Conservation (phyloP, 2,797 vertebrate genomes). For the Phaenicophaeus curvirostris region DNA sequence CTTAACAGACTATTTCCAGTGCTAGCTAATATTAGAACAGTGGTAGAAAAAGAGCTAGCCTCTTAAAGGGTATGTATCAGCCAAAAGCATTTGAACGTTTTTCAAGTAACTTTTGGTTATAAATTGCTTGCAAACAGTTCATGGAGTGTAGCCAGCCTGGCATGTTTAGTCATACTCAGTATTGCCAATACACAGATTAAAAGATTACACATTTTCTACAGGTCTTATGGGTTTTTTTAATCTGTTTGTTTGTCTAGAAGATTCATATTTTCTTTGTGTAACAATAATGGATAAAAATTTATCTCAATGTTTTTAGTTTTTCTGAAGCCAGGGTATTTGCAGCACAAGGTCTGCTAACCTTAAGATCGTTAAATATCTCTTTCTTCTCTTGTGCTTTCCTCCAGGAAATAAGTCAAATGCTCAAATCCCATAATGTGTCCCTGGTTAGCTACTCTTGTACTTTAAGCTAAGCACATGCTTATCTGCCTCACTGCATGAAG, state of each 20-base stretch:
- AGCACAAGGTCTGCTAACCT: neutral
- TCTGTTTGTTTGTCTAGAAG: neutral
- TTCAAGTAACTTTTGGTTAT: neutral
- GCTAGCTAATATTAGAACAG: neutral
- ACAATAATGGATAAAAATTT: neutral
- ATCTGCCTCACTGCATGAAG: neutral
- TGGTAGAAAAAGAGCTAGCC: neutral
- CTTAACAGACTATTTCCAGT: neutral
- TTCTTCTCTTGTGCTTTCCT: neutral
- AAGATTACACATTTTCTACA: neutral
- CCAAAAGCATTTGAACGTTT: neutral
- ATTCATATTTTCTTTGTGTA: neutral
- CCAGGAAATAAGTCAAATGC: neutral
- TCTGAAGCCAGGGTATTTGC: neutral
- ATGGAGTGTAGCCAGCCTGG: neutral
- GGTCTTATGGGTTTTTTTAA: neutral
- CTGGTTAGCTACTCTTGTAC: neutral
- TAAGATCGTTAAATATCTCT: neutral
- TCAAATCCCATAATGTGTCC: neutral
- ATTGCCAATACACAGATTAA: accelerated
- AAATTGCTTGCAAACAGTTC: neutral
- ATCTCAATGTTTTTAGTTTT: neutral
- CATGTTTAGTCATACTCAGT: neutral
- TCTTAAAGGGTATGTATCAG: neutral
- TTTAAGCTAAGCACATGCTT: neutral